Percentiles rank a stretch among this genome's conserved stretches.
Conservation (phyloP, 2,888 invertebrate species). For the Melolontha melolontha region DNA sequence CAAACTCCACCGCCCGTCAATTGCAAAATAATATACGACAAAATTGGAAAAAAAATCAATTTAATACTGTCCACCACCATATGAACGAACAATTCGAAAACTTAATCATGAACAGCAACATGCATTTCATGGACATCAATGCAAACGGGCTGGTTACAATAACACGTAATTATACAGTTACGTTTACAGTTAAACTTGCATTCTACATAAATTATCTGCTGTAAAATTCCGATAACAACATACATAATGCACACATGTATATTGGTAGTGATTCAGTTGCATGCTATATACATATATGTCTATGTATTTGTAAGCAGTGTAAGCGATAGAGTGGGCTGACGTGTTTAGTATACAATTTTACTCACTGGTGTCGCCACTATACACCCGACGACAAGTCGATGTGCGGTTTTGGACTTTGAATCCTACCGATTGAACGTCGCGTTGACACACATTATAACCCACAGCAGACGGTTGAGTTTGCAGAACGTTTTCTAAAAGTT, state of each 20-base stretch:
- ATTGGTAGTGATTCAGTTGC: too few relatives aligned
- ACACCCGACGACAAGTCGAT: conserved; percentile 6
- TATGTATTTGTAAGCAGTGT: conserved; percentile 3
- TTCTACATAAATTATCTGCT: conserved; percentile 36
- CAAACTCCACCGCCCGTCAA: conserved; percentile 21
- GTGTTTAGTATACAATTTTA: conserved; percentile 17
- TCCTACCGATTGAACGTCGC: conserved; percentile 9
- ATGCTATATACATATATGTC: background rate
- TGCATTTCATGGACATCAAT: conserved; percentile 18
- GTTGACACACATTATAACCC: conserved; percentile 25
- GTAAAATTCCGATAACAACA: conserved; percentile 34
- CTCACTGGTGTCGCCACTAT: conserved; percentile 30
- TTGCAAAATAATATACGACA: conserved; percentile 25
- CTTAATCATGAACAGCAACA: conserved; percentile 26
- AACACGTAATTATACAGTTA: conserved; percentile 38
- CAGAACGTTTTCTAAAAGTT: conserved; percentile 32
- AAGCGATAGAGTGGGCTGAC: conserved; percentile 12
- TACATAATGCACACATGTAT: background rate
- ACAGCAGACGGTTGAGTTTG: background rate
- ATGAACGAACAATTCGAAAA: conserved; percentile 12
- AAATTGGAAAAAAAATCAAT: conserved; percentile 28
- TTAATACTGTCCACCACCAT: background rate
- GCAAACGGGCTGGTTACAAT: conserved; percentile 29
- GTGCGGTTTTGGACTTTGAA: conserved; percentile 15
- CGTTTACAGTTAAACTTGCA: conserved; percentile 36